Percentiles rank a stretch among this genome's conserved stretches.
Evolutionary conservation across 2,113 vertebrate species (phyloP).

Genomic region (Platycercus adscitus): DNA sequence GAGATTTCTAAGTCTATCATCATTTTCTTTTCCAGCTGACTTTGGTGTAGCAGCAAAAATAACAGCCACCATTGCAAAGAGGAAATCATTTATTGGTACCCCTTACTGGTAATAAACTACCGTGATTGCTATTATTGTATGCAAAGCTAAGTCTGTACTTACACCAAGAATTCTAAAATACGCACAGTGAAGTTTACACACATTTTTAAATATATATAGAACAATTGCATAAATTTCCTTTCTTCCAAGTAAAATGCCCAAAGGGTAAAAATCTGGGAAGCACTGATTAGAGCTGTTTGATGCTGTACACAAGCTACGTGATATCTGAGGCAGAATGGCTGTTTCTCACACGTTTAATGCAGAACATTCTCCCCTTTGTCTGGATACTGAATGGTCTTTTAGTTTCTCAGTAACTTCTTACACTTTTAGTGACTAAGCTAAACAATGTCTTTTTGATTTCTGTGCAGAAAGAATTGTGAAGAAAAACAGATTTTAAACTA

Average conservation of each 20-base stretch:
- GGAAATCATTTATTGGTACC: slow-evolving; percentile 98
- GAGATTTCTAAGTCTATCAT: not conserved
- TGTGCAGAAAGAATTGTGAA: not conserved
- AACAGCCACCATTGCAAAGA: slow-evolving; percentile 98
- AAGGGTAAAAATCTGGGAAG: not conserved
- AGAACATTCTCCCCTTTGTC: not conserved
- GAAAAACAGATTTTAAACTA: not conserved
- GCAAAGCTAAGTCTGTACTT: not conserved
- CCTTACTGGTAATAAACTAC: slow-evolving; percentile 90
- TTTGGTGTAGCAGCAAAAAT: slow-evolving; percentile 99
- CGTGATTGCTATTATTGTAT: not conserved
- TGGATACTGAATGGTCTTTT: not conserved
- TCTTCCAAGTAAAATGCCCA: not conserved
- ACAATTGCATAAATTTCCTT: not conserved
- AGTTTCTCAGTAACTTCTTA: not conserved
- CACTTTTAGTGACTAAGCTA: not conserved
- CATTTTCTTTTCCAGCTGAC: slow-evolving; percentile 83
- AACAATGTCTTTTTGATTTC: not conserved
- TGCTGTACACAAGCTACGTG: not conserved
- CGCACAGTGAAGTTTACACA: not conserved
- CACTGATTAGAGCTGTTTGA: not conserved
- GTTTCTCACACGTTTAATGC: not conserved
- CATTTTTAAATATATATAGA: not conserved
- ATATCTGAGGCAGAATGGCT: not conserved
- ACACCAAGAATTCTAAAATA: not conserved